These are phyloP conservation scores for Ranitomeya imitator DNA, from an alignment of 2,113 vertebrate genomes.

Conservation along the genomic window DNA sequence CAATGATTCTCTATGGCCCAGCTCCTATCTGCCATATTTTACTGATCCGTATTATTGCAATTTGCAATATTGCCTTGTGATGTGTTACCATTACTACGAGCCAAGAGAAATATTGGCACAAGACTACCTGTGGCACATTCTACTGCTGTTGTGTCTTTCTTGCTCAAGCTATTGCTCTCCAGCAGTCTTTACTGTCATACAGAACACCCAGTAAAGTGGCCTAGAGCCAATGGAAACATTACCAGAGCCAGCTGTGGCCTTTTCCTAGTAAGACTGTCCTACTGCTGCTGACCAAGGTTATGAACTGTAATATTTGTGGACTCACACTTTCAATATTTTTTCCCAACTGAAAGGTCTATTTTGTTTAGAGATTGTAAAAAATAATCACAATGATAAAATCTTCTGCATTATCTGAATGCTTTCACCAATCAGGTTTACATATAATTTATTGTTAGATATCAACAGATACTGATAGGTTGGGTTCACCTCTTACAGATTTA, in stretches of 20 bases:
- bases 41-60: too few relatives aligned
- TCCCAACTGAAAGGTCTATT: background rate
- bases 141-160: background rate
- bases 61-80: background rate
- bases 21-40: too few relatives aligned
- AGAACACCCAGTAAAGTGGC: slow-evolving; percentile 42
- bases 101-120: background rate
- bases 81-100: background rate
- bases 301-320: slow-evolving; percentile 46
- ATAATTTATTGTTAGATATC: background rate
- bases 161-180: background rate
- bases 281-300: slow-evolving; percentile 37
- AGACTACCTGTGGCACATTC: background rate
- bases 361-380: background rate
- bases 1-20: too few relatives aligned
- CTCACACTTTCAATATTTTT: slow-evolving; percentile 40
- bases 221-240: slow-evolving; percentile 40
- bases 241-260: slow-evolving; percentile 20
- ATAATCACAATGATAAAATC: background rate
- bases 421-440: background rate
- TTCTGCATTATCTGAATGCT: background rate
- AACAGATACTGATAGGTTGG: background rate
- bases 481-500: too few relatives aligned
- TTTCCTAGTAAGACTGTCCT: slow-evolving; percentile 47
- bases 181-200: slow-evolving; percentile 22